Base-by-base conservation (phyloP, 23 tunicate species). In the Halocynthia aurantium region DNA sequence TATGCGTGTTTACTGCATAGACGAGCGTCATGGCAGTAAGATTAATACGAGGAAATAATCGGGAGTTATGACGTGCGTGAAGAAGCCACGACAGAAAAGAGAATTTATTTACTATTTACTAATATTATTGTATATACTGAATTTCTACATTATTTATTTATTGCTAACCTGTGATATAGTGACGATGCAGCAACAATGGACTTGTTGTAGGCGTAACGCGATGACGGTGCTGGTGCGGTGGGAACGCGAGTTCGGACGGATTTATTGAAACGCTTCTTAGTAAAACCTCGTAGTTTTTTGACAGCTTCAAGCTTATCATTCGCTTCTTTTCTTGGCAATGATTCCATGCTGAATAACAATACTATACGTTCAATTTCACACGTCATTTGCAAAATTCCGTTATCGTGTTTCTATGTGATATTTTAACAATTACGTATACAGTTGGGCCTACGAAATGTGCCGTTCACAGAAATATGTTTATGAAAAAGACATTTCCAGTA, bases 291-390 rank as follows among this genome's bases (percentile, higher is more conserved):
- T 21, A 85, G 83, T 62, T 89, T 89, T 55, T 71, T 56, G 50
- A 89, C 75, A 5, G 82, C 7, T 44, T 84, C 88, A 73, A 89
- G 75, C 69, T 71, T 80, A 77, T 89, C 88, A 22, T 75, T 61
- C 69, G 85, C 82, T 69, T 89, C 96, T 57, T 89, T 89, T 62
- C 85, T 67, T n/a, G 96, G 60, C 40, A 89, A 78, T 4, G 67
- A 71, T 40, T 89, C 96, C 88, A 84, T 83, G 60, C 96, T 89
- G 49, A 20, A 73, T 13, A 18, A 60, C 17, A 60, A 10, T 18
- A 20, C 31, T 67, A 5, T 4, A 17, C 4, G n/a, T 60, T 60
- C 17, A 15, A 60, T 15, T 17, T 17, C n/a, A 2, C 1, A 60
- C 64, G n/a, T 15, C 17, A 17, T 60, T 60, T 2, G n/a, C 17